phyloP scores from a whole-genome alignment of 2,888 invertebrate genomes.

The Hybos culiciformis region DNA sequence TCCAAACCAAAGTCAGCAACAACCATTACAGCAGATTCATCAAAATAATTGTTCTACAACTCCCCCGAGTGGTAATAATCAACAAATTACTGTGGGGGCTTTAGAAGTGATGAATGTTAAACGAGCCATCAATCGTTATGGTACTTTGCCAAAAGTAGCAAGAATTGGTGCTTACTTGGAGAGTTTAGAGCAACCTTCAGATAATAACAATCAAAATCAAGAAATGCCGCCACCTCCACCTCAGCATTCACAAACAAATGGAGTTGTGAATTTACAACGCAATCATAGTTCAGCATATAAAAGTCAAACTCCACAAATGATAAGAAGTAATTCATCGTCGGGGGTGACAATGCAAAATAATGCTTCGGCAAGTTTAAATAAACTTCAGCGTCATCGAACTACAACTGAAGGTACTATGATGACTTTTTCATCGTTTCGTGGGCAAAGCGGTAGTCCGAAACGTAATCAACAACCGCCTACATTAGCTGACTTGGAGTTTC shows the following conservation, averaged over 20 bases:
- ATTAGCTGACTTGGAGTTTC: constrained; percentile 73
- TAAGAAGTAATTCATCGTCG: constrained; percentile 75
- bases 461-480: constrained; percentile 57
- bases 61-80: constrained; percentile 16
- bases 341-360: constrained; percentile 57
- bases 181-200: constrained; percentile 63
- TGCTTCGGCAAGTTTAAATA: constrained; percentile 43
- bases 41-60: constrained; percentile 5
- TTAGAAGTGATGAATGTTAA: constrained; percentile 92
- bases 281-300: constrained; percentile 29
- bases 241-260: constrained; percentile 5
- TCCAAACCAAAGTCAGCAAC: constrained; percentile 17
- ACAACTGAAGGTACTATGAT: constrained; percentile 38
- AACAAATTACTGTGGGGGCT: constrained; percentile 71
- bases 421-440: constrained; percentile 40
- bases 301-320: constrained; percentile 71
- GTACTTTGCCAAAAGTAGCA: constrained; percentile 92
- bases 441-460: constrained; percentile 54
- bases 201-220: constrained; percentile 7
- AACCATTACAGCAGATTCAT: constrained; percentile 1
- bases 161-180: constrained; percentile 93
- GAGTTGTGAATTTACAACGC: constrained; percentile 2
- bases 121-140: constrained; percentile 86
- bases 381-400: constrained; percentile 41
- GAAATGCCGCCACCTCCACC: constrained; percentile 17